A percentile compares a stretch with the other conserved stretches of the same genome.
Conservation (phyloP, 30 jellyfish, hydroid and myxozoan species). For the Morbakka virulenta region DNA sequence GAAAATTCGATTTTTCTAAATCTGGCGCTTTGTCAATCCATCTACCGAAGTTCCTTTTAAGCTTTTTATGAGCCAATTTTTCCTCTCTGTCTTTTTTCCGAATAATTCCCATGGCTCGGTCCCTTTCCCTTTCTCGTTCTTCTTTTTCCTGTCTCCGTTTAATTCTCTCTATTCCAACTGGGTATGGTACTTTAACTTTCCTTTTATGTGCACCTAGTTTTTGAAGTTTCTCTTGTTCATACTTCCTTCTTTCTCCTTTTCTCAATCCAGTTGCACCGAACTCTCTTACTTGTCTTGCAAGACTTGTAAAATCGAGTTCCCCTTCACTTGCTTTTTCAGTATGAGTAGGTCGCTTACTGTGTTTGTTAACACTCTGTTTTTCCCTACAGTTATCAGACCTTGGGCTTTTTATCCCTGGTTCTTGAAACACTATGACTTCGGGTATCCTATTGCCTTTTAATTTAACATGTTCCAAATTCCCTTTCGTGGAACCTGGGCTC, state of each 20-base stretch:
- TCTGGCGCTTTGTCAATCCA: no score
- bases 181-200: constrained; percentile 74
- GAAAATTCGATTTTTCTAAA: no score
- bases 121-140: constrained; percentile 39
- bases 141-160: constrained; percentile 40
- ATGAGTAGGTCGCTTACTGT: neutral
- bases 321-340: constrained; percentile 6
- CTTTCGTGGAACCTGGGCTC: no score
- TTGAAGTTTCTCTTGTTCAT: constrained; percentile 44
- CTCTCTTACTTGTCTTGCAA: constrained; percentile 60
- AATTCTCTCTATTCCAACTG: constrained; percentile 38
- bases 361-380: neutral
- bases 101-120: constrained; percentile 69
- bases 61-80: no score
- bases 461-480: no score
- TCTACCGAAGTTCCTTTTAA: no score
- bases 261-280: constrained; percentile 79
- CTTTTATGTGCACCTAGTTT: constrained; percentile 67
- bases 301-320: constrained; percentile 42
- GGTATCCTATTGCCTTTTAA: no score
- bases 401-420: constrained; percentile 48
- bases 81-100: constrained; percentile 54
- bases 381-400: neutral
- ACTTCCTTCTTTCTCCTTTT: constrained; percentile 45
- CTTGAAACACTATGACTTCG: constrained; percentile 75